Evolutionary conservation across 2,888 invertebrate species (phyloP).

Genomic region (Callimorpha dominula): DNA sequence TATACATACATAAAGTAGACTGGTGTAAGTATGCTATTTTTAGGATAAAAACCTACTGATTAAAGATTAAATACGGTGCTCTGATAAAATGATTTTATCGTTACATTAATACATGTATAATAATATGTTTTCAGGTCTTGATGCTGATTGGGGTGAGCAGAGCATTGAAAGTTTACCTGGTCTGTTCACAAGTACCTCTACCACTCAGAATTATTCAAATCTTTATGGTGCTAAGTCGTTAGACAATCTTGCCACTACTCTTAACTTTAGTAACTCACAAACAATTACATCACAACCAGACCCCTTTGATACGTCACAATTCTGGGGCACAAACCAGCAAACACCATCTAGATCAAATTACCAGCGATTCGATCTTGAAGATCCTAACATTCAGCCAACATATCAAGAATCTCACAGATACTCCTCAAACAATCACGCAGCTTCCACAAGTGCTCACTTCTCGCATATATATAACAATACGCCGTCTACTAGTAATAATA

Average conservation of each 20-base stretch:
- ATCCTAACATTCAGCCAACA: conserved; percentile 41
- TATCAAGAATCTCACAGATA: conserved; percentile 69
- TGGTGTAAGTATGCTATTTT: too few relatives aligned
- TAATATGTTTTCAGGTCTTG: conserved; percentile 62
- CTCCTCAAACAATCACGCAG: conserved; percentile 47
- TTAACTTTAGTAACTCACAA: conserved; percentile 31
- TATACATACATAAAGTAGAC: too few relatives aligned
- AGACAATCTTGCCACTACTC: conserved; percentile 67
- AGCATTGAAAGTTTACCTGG: conserved; percentile 78
- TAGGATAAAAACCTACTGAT: too few relatives aligned
- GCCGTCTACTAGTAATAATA: conserved; percentile 55
- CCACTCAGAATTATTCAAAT: conserved; percentile 58
- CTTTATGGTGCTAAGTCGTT: conserved; percentile 79
- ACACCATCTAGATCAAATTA: conserved; percentile 51
- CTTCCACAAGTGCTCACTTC: conserved; percentile 48
- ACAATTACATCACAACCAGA: conserved; percentile 52
- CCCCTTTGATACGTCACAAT: conserved; percentile 76
- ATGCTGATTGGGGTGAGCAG: conserved; percentile 74
- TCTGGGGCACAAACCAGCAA: conserved; percentile 64
- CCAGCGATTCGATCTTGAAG: conserved; percentile 52
- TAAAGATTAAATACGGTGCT: too few relatives aligned
- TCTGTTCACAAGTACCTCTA: conserved; percentile 57
- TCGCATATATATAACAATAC: conserved; percentile 65
- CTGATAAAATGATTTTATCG: neutral
- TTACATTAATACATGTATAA: neutral